phyloP scores from a whole-genome alignment of 2,113 vertebrate species.

The Hemicordylus capensis region DNA sequence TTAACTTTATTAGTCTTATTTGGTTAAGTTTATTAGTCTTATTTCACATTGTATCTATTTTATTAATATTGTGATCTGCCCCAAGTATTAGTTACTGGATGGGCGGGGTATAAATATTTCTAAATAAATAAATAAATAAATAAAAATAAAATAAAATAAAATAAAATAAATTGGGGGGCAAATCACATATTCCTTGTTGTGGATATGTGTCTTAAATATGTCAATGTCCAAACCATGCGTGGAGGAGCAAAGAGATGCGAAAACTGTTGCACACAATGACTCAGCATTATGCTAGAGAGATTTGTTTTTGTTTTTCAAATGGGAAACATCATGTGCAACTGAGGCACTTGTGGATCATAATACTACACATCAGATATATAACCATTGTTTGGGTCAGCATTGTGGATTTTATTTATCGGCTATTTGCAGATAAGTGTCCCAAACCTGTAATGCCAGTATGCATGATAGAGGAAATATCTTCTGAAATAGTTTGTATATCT shows the following conservation, averaged over 20 bases:
- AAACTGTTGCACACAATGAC: not conserved
- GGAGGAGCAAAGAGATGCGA: not conserved
- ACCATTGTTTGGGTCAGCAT: not conserved
- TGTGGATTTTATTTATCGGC: not conserved
- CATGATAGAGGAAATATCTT: not conserved
- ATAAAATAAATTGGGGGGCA: too few species aligned
- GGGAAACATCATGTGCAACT: not conserved
- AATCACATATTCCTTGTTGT: too few species aligned
- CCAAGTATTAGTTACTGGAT: too few species aligned
- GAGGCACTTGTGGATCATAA: not conserved
- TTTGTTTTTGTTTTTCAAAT: not conserved
- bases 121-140: too few species aligned
- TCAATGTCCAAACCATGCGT: not conserved
- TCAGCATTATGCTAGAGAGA: not conserved
- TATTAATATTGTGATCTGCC: too few species aligned
- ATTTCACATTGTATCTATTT: too few species aligned
- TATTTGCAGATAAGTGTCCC: not conserved
- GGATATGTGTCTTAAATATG: not conserved
- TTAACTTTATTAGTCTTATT: too few species aligned
- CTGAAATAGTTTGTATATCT: not conserved
- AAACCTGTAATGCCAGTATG: not conserved
- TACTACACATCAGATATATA: not conserved
- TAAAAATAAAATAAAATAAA: too few species aligned
- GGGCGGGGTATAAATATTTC: too few species aligned
- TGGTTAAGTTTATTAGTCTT: too few species aligned